phyloP scores from a whole-genome alignment of 2,797 vertebrate species.

The Choloepus didactylus region DNA sequence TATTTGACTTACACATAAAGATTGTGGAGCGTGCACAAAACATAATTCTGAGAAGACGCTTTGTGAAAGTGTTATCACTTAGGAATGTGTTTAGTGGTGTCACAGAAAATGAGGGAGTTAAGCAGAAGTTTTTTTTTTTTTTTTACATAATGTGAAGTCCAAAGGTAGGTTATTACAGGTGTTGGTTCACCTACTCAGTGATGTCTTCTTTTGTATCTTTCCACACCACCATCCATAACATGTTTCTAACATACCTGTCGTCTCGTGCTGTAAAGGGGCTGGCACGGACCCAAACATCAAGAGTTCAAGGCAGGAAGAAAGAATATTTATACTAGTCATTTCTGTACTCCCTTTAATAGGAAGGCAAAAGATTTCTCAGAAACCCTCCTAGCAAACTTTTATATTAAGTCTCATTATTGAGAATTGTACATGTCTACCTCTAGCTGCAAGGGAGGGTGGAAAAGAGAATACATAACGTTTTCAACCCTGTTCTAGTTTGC shows the following conservation, averaged over 20 bases:
- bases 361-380: constrained; percentile 3
- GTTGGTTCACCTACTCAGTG: neutral
- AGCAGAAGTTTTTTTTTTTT: neutral
- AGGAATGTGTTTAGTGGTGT: neutral
- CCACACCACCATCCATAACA: neutral
- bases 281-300: too few species aligned
- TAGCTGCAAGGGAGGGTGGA: neutral
- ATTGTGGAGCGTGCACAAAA: neutral
- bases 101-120: neutral
- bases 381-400: neutral
- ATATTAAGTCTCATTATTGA: neutral
- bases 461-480: neutral
- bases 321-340: neutral
- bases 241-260: neutral
- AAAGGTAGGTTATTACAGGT: neutral
- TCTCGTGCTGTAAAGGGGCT: neutral
- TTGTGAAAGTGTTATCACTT: neutral
- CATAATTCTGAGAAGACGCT: neutral
- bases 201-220: neutral
- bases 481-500: neutral
- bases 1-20: neutral
- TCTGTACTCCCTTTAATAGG: neutral
- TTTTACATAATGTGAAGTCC: neutral
- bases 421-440: neutral
- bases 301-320: neutral